phyloP scores from a whole-genome alignment of 2,797 vertebrate species.

The Ptychobarbus kaznakovi region DNA sequence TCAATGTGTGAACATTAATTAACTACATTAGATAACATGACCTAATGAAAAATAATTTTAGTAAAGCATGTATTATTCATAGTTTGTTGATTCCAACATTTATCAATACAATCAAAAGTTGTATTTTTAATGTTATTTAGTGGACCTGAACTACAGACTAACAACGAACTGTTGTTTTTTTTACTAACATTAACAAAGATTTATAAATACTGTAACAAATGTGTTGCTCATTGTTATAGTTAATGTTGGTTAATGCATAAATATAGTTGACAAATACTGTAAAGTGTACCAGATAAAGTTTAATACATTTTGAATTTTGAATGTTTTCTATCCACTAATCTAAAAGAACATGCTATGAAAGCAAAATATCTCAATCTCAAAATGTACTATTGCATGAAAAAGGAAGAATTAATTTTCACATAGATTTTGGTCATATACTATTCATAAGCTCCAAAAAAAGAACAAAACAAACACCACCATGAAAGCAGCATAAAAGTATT shows the following conservation, averaged over 20 bases:
- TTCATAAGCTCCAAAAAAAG: not conserved
- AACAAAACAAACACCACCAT: not conserved
- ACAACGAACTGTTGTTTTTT: too few relatives aligned
- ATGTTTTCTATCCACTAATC: not conserved
- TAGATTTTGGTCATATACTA: not conserved
- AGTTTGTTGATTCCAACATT: not conserved
- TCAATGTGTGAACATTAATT: not conserved
- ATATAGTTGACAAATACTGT: not conserved
- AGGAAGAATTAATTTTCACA: not conserved
- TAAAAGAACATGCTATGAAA: not conserved
- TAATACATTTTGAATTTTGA: not conserved
- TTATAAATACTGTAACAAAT: not conserved
- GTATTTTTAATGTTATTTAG: too few relatives aligned
- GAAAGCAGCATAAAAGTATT: not conserved
- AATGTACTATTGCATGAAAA: not conserved
- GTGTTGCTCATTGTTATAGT: not conserved
- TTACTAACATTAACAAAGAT: not conserved
- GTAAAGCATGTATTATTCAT: not conserved
- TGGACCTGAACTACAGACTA: too few relatives aligned
- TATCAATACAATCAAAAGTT: not conserved
- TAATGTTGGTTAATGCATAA: not conserved
- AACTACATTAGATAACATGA: not conserved
- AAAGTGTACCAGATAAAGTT: not conserved
- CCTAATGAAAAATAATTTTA: not conserved
- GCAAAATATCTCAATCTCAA: not conserved